These are phyloP conservation scores for Phrynosoma platyrhinos DNA, from an alignment of 2,113 vertebrate species.

Conservation along the genomic window DNA sequence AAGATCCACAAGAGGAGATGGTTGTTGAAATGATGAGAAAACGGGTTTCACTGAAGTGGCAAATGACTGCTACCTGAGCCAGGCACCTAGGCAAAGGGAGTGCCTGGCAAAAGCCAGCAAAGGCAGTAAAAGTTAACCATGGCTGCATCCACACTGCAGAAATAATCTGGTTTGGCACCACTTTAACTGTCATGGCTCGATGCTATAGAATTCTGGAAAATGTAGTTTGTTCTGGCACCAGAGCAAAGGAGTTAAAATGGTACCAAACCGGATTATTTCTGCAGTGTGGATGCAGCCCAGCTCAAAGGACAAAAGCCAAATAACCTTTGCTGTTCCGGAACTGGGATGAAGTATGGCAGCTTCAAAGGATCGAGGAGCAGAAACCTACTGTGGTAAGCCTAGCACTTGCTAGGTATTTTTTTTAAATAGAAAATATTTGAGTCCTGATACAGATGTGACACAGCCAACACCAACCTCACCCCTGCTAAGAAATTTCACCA, in stretches of 20 bases:
- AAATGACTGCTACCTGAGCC: background rate
- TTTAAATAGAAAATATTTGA: background rate
- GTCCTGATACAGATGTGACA: background rate
- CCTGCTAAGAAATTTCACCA: background rate
- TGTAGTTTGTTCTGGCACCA: no score
- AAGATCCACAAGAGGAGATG: background rate
- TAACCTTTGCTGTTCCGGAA: background rate
- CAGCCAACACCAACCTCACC: no score
- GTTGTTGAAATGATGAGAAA: background rate
- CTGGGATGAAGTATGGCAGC: background rate
- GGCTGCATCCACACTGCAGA: no score
- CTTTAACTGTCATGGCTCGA: no score
- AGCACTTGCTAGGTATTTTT: background rate
- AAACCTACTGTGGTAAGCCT: no score
- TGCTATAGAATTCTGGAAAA: no score
- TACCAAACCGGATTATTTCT: no score
- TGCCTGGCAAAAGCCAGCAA: conserved; percentile 10
- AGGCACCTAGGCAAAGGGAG: background rate
- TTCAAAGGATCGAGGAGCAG: background rate
- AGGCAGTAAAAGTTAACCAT: background rate
- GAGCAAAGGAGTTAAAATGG: no score
- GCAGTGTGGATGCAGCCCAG: background rate
- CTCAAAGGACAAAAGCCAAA: background rate
- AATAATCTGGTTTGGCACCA: no score
- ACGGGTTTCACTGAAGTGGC: conserved; percentile 10